Percentiles rank a stretch among this genome's conserved stretches.
phyloP scores from a whole-genome alignment of 2,797 vertebrate species.

The Crocodylus rhombifer region DNA sequence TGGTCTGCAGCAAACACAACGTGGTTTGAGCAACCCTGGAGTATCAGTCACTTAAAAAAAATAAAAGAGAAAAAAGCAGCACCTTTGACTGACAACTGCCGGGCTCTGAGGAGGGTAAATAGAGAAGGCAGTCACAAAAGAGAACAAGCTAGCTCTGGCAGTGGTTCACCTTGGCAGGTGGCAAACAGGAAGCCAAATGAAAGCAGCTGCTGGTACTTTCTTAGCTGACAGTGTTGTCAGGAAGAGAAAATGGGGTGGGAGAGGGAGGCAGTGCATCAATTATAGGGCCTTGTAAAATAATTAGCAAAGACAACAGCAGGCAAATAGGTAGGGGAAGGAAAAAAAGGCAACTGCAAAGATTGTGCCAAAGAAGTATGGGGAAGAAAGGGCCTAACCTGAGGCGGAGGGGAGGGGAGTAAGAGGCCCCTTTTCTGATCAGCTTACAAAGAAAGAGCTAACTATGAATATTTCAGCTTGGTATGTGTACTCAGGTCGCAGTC shows the following conservation, averaged over 20 bases:
- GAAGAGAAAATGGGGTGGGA: conserved; percentile 4
- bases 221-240: conserved; percentile 1
- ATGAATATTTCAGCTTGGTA: neutral
- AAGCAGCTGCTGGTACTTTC: conserved; percentile 47
- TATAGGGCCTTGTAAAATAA: conserved; percentile 60
- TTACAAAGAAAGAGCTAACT: neutral
- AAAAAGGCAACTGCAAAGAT: conserved; percentile 38
- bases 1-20: too few relatives aligned
- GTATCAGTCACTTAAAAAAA: too few relatives aligned
- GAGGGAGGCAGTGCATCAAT: conserved; percentile 51
- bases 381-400: neutral
- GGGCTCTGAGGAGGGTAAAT: conserved; percentile 24
- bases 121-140: neutral
- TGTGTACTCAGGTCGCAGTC: neutral
- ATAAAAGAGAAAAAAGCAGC: neutral
- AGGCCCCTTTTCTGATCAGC: neutral
- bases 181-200: neutral
- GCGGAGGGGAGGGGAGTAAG: neutral
- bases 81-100: neutral
- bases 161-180: neutral
- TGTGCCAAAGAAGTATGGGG: neutral
- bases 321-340: conserved; percentile 38
- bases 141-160: conserved; percentile 2
- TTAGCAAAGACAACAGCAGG: conserved; percentile 63
- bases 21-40: too few relatives aligned